These are phyloP conservation scores for Puntigrus tetrazona DNA, from an alignment of 2,113 vertebrate genomes.

Conservation along the genomic window DNA sequence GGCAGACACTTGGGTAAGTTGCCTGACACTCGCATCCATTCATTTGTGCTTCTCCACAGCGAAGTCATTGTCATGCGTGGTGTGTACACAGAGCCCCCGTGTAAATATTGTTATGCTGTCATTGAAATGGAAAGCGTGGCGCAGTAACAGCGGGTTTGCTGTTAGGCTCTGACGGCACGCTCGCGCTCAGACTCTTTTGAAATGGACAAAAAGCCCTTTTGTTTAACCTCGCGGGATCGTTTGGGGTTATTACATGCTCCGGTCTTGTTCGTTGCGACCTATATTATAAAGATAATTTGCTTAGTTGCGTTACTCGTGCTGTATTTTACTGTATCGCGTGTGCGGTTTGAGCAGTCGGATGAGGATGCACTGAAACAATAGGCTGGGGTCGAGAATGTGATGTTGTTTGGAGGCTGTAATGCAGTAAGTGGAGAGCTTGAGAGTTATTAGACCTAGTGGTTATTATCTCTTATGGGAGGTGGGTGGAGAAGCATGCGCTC, in stretches of 20 bases:
- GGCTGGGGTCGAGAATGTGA: neutral
- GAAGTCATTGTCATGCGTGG: conserved; percentile 55
- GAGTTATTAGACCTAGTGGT: neutral
- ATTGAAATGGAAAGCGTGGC: conserved; percentile 26
- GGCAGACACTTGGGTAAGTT: conserved; percentile 49
- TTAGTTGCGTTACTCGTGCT: neutral
- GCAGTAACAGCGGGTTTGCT: neutral
- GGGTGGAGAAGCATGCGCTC: neutral
- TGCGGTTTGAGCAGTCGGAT: neutral
- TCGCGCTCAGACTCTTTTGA: conserved; percentile 9
- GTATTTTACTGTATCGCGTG: neutral
- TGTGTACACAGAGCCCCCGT: conserved; percentile 53
- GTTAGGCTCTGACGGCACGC: conserved; percentile 9
- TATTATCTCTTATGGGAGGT: neutral
- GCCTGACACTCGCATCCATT: conserved; percentile 41
- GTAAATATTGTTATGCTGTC: conserved; percentile 50
- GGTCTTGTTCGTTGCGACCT: too few relatives aligned
- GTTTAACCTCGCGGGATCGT: neutral
- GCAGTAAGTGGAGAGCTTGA: conserved; percentile 11
- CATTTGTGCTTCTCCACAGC: conserved; percentile 56
- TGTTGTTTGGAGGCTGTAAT: neutral
- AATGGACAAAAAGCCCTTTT: neutral
- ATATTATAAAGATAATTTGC: neutral
- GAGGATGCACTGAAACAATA: neutral
- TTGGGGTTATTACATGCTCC: neutral